Conservation (phyloP, 2,113 vertebrate species). For the Dascyllus trimaculatus region DNA sequence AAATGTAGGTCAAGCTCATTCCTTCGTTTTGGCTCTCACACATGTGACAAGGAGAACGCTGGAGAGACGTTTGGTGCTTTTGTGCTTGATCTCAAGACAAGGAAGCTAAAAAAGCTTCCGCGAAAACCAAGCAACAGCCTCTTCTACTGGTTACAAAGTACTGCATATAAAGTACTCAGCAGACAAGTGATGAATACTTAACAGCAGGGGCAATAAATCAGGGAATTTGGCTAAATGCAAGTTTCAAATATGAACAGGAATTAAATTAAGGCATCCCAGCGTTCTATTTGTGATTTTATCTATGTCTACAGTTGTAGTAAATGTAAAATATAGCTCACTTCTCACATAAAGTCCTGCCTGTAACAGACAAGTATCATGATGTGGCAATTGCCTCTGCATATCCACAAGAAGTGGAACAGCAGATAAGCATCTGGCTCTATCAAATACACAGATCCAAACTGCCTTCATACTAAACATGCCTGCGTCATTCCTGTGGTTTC, state of each 20-base stretch:
- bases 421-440: neutral
- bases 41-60: constrained; percentile 48
- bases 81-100: constrained; percentile 24
- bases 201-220: neutral
- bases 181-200: neutral
- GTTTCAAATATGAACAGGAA: too few relatives aligned
- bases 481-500: neutral
- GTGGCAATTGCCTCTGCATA: neutral
- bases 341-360: too few relatives aligned
- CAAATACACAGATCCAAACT: neutral
- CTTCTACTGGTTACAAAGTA: neutral
- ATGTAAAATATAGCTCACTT: too few relatives aligned
- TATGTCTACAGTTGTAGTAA: too few relatives aligned
- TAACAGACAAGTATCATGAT: too few relatives aligned
- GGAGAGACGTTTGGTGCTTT: constrained; percentile 23
- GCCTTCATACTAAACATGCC: neutral
- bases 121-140: neutral
- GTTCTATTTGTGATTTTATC: too few relatives aligned
- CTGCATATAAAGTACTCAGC: neutral
- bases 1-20: constrained; percentile 78
- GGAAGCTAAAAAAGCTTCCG: neutral
- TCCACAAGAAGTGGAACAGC: neutral
- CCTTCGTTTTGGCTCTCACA: constrained; percentile 57
- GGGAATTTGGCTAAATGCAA: neutral
- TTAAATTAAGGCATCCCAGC: too few relatives aligned